Evolutionary conservation across 2,797 vertebrate species (phyloP), one percentile per base, ranked within the genome.

Genomic region (Typhlichthys eigenmanni): DNA sequence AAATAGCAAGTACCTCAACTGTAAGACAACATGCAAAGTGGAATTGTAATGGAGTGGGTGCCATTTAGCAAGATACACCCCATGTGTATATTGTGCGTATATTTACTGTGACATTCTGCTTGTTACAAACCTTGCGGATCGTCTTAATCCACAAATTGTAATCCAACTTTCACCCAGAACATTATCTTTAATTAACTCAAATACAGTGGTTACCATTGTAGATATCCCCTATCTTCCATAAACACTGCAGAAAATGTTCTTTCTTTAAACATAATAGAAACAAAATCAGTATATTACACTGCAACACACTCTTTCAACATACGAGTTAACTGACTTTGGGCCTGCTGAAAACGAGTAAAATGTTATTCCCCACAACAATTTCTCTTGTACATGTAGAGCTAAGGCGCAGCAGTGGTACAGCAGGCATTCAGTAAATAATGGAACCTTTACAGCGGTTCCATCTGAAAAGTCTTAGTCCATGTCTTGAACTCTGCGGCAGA

Each of bases 401-500:
- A n/a, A 52, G 17, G 17, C 4, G 29, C 53, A 11, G 53, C 13
- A 38, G 53, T 16, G 13, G 53, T 54, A 32, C 52, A 54, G 52
- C 50, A 54, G 12, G 16, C n/a, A 50, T 50, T n/a, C 58, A 38
- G 47, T 34, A 32, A 9, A 6, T 5, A 6, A 5, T 47, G 3
- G 43, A 3, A 14, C 58, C 69, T 55, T 53, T 34, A 52, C 51
- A 8, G 50, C 12, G 0, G 56, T 13, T 43, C 5, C n/a, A 0
- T 0, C 17, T 1, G n/a, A 57, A 7, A 14, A 29, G 60, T 49
- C 47, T 92, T 58, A 92, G 47, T 87, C 82, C 82, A 90, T 65
- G 48, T 96, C 95, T 69, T 64, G 90, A 55, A 99, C 90, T 55
- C 96, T 89, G 58, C 86, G 91, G 62, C 96, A 98, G 84, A 99